phyloP scores from a whole-genome alignment of 37 sponge, comb jelly and placozoan species.

The Chondrosia reniformis region DNA sequence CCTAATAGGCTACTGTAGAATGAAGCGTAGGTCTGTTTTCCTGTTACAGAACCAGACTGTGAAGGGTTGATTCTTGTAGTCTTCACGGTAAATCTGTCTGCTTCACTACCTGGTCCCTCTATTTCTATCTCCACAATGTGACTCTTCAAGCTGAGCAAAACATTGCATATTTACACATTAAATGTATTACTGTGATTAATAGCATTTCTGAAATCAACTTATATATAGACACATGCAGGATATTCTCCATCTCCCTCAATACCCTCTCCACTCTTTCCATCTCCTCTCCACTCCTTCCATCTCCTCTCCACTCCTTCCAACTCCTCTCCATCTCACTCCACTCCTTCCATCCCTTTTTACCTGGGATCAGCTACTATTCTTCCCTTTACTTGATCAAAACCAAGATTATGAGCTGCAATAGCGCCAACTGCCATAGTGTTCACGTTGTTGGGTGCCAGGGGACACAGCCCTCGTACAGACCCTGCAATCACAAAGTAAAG shows the following conservation, averaged over 20 bases:
- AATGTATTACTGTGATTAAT: no score
- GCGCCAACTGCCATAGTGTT: conserved; percentile 95
- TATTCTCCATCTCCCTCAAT: conserved; percentile 17
- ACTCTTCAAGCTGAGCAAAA: conserved; percentile 50
- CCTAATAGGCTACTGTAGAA: conserved; percentile 77
- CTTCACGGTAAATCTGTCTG: conserved; percentile 50
- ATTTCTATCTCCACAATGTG: conserved; percentile 80
- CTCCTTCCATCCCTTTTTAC: conserved; percentile 31
- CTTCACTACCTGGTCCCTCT: conserved; percentile 45
- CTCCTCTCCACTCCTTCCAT: no score
- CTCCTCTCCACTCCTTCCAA: no score
- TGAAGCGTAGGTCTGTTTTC: conserved; percentile 79
- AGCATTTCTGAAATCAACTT: no score
- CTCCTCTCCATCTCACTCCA: not conserved
- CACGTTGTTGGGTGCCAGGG: conserved; percentile 89
- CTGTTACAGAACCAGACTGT: conserved; percentile 73
- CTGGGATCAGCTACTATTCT: conserved; percentile 75
- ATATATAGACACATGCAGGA: no score
- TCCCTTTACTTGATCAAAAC: conserved; percentile 67
- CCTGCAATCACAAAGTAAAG: conserved; percentile 56
- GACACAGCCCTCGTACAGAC: conserved; percentile 82
- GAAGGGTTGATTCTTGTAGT: conserved; percentile 74
- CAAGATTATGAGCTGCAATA: conserved; percentile 87
- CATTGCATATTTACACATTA: no score
- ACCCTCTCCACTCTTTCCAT: no score